A percentile compares a stretch with the other conserved stretches of the same genome.
Conservation (phyloP, 2,797 vertebrate species). For the Megalops cyprinoides region DNA sequence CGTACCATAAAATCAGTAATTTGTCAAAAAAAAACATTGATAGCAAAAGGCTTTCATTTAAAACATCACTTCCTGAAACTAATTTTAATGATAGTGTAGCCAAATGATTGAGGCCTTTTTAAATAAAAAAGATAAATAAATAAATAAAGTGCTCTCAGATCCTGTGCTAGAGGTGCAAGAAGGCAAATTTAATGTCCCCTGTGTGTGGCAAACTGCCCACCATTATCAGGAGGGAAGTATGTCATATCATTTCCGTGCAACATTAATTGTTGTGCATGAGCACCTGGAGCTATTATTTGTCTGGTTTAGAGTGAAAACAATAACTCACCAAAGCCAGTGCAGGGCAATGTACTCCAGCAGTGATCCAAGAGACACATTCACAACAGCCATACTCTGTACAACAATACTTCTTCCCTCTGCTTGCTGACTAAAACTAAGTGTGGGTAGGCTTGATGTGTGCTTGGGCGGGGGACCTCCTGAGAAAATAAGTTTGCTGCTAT, state of each 20-base stretch:
- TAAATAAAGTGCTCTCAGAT: background rate
- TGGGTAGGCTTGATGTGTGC: too few species aligned
- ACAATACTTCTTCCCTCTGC: too few species aligned
- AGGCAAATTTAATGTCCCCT: background rate
- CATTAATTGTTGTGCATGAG: conserved; percentile 8
- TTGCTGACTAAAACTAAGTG: too few species aligned
- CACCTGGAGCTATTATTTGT: background rate
- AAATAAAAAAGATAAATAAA: background rate
- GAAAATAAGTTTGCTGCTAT: too few species aligned
- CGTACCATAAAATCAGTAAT: background rate
- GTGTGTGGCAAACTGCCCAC: background rate
- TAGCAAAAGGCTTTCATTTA: conserved; percentile 25
- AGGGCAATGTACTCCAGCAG: background rate
- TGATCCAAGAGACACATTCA: conserved; percentile 3
- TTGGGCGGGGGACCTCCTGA: too few species aligned
- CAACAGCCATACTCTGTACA: too few species aligned
- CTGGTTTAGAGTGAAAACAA: background rate
- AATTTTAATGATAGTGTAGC: background rate
- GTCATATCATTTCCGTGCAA: background rate
- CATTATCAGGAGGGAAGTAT: background rate
- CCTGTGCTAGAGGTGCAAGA: background rate
- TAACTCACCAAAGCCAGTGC: background rate
- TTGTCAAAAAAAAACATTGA: background rate
- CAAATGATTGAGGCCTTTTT: background rate
- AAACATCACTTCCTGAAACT: background rate